Evolutionary conservation across 2,888 invertebrate species (phyloP), one percentile per base, ranked within the genome.

Genomic region (Cacoxenus indagator): DNA sequence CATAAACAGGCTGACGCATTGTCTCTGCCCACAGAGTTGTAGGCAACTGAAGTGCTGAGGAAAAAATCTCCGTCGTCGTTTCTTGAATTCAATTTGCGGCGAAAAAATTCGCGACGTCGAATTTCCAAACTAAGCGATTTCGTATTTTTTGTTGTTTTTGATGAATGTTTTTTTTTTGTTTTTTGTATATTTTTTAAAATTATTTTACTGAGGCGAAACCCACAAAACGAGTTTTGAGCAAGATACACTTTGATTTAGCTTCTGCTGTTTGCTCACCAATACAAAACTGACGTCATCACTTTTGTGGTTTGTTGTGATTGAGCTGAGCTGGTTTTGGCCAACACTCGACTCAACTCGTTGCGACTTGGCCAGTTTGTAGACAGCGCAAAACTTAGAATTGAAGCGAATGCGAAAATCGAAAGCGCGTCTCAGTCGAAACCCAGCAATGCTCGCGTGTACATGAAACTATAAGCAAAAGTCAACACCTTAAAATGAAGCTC

Each of bases 81-180:
- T 59, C n/a, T 22, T 69, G 51, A 51, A 51, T 70, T 72, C 24
- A 62, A 45, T 62, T 73, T 76, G 73, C 79, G 79, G 83, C 79
- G 81, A 80, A 66, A 66, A 65, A 31, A 62, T 62, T 62, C 43
- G 67, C 67, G 67, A 67, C 67, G 67, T 43, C 62, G 43, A 54
- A 80, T 83, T 80, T 80, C 80, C 80, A 79, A 81, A 78, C 80
- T 82, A 83, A 80, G 83, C 83, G 82, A 81, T 77, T 80, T 78
- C 11, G 19, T 55, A 55, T 9, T 27, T n/a, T 55, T 55, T 31
- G 8, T 27, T 19, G 19, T 37, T 31, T 57, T 17, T 57, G n/a
- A 11, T 0, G 5, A 17, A 29, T 17, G 2, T 65, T 78, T 70
- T 46, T 64, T 26, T 73, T 69, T 65, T 68, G 70, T 74, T 71